A percentile compares a stretch with the other conserved stretches of the same genome.
Conservation (phyloP, 2,797 vertebrate genomes). For the Pempheris klunzingeri region DNA sequence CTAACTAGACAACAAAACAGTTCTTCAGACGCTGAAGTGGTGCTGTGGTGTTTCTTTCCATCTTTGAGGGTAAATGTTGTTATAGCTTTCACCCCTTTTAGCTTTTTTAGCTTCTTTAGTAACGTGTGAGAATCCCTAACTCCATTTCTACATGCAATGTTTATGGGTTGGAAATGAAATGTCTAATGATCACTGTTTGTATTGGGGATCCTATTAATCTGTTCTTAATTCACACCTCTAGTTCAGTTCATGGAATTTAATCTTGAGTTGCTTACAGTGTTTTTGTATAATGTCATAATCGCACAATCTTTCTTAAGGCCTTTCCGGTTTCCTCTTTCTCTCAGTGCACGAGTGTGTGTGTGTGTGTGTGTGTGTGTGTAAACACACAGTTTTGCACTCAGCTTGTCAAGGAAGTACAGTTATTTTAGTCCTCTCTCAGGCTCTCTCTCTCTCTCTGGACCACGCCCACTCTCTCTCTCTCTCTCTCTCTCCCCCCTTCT, state of each 20-base stretch:
- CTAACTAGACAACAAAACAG: too few relatives aligned
- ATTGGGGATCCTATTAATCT: too few relatives aligned
- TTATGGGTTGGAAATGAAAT: background rate
- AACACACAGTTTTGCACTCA: conserved; percentile 35
- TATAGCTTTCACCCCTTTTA: too few relatives aligned
- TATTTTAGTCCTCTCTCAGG: conserved; percentile 64
- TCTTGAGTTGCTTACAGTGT: background rate
- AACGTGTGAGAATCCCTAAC: too few relatives aligned
- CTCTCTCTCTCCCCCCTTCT: conserved; percentile 25
- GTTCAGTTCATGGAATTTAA: background rate
- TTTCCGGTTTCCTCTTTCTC: conserved; percentile 32
- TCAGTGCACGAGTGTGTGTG: background rate
- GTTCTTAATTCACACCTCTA: background rate
- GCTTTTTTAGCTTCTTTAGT: too few relatives aligned
- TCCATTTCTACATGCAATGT: background rate
- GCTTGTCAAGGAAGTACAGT: conserved; percentile 58
- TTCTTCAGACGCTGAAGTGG: too few relatives aligned
- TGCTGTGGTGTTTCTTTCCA: too few relatives aligned
- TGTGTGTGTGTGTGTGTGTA: conserved; percentile 1
- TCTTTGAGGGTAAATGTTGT: too few relatives aligned
- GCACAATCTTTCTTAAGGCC: background rate
- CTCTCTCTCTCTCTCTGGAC: conserved; percentile 12
- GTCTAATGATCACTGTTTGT: background rate
- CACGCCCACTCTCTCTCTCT: conserved; percentile 38
- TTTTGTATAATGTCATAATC: background rate